phyloP scores from a whole-genome alignment of 1,140 invertebrate genomes.

The Drosophila virilis region DNA sequence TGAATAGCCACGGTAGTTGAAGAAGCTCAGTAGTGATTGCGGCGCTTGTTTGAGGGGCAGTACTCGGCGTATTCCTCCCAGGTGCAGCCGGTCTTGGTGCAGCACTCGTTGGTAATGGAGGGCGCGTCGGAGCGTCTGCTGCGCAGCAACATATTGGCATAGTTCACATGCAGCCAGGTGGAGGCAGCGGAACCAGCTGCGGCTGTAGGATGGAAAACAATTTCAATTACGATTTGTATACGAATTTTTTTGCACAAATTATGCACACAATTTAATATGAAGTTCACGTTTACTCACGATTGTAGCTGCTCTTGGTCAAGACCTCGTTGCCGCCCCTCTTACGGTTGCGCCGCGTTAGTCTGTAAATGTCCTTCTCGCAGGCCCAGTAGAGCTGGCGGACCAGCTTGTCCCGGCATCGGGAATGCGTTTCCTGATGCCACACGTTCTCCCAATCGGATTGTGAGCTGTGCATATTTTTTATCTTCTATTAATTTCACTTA shows the following conservation, averaged over 20 bases:
- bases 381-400: constrained; percentile 86
- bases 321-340: constrained; percentile 58
- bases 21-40: constrained; percentile 72
- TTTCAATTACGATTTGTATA: too few relatives aligned
- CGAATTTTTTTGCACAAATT: background rate
- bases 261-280: background rate
- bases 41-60: constrained; percentile 86
- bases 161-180: constrained; percentile 81
- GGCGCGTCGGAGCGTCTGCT: constrained; percentile 74
- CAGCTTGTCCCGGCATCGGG: constrained; percentile 86
- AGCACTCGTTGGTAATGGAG: constrained; percentile 87
- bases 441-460: constrained; percentile 86
- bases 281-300: constrained; percentile 39
- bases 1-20: background rate
- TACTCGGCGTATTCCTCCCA: constrained; percentile 89
- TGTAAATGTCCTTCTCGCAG: constrained; percentile 87
- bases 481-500: too few relatives aligned
- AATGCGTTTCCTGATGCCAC: constrained; percentile 86
- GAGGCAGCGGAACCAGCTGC: constrained; percentile 34
- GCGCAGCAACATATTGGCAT: constrained; percentile 81
- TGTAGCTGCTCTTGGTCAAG: constrained; percentile 38
- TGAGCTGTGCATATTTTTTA: constrained; percentile 71
- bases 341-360: constrained; percentile 84
- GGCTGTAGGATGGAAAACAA: background rate
- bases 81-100: constrained; percentile 86